Percentiles rank a stretch among this genome's conserved stretches.
Evolutionary conservation across 2,888 invertebrate species (phyloP).

Genomic region (Stictocephala bisonia): DNA sequence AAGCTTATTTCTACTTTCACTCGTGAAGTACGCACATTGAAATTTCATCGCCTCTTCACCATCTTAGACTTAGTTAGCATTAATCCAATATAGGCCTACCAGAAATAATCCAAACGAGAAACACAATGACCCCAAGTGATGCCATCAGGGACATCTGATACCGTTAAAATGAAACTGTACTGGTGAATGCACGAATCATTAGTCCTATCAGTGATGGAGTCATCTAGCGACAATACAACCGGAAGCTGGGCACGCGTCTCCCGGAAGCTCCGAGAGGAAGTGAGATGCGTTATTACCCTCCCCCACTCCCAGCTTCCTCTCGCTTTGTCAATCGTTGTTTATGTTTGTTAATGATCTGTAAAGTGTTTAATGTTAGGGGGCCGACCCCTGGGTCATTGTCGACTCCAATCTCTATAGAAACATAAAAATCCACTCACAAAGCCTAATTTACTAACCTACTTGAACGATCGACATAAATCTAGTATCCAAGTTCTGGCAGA

Average conservation of each 20-base stretch:
- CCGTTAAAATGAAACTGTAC: no score
- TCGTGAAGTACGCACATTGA: no score
- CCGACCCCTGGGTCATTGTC: conserved; percentile 15
- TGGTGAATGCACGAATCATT: background rate
- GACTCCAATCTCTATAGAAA: no score
- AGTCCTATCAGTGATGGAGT: conserved; percentile 5
- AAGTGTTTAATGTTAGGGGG: conserved; percentile 43
- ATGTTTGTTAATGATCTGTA: conserved; percentile 50
- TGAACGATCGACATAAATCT: no score
- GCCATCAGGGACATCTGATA: no score
- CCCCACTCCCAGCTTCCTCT: conserved; percentile 6
- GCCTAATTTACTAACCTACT: conserved; percentile 17
- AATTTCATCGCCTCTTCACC: no score
- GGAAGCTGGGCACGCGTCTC: conserved; percentile 32
- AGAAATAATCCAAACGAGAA: no score
- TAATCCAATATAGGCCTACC: no score
- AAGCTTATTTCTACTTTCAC: no score
- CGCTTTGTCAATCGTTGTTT: conserved; percentile 43
- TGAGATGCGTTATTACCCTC: conserved; percentile 45
- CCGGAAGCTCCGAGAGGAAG: conserved; percentile 46
- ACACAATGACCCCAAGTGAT: no score
- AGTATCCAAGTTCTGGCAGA: no score
- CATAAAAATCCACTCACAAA: conserved; percentile 18
- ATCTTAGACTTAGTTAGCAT: no score
- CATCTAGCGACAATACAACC: conserved; percentile 21